Percentiles rank a stretch among this genome's conserved stretches.
phyloP scores from a whole-genome alignment of 1,140 invertebrate genomes.

The Pollicipes pollicipes region DNA sequence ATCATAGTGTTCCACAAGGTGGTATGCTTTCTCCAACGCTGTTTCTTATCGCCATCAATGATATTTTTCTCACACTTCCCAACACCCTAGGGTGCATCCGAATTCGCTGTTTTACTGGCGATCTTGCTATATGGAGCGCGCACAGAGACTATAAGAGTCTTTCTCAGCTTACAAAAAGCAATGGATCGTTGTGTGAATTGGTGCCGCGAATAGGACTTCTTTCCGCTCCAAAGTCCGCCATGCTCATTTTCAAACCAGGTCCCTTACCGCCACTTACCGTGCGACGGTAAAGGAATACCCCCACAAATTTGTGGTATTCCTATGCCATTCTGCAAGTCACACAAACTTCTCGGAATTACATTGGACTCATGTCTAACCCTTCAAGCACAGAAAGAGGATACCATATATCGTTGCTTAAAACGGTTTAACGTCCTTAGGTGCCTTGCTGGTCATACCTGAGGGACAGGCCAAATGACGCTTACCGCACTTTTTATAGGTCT shows the following conservation, averaged over 20 bases:
- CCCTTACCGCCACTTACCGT: not conserved
- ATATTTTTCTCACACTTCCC: not conserved
- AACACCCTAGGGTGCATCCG: not conserved
- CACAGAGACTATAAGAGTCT: not conserved
- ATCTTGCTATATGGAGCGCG: not conserved
- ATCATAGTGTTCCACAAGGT: not conserved
- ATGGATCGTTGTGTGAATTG: not conserved
- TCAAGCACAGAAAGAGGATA: not conserved
- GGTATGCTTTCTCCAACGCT: not conserved
- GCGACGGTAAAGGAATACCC: no score
- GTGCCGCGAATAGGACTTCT: not conserved
- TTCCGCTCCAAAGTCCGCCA: not conserved
- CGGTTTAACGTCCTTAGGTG: not conserved
- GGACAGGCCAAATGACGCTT: not conserved
- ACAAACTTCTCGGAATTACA: not conserved
- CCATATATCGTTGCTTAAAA: not conserved
- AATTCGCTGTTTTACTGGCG: not conserved
- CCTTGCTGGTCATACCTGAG: not conserved
- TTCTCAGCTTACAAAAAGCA: not conserved
- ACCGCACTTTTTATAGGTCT: not conserved
- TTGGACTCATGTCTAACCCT: not conserved
- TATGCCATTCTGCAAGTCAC: not conserved
- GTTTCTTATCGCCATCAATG: not conserved
- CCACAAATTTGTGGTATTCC: not conserved
- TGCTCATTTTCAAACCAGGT: not conserved